These are phyloP conservation scores for Acromyrmex heyeri DNA, from an alignment of 1,140 invertebrate genomes.

Conservation along the genomic window DNA sequence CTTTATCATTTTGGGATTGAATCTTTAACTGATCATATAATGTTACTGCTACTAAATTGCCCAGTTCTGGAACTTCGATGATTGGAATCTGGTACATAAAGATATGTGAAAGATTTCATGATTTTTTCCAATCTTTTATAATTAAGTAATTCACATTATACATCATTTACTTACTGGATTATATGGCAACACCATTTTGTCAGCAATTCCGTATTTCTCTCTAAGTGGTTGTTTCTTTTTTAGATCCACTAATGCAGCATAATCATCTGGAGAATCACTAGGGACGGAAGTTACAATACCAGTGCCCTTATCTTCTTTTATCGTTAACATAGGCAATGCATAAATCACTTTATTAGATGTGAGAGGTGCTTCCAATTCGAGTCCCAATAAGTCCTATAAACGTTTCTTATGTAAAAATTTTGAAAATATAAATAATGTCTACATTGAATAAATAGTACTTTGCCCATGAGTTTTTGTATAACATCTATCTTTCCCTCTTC, in stretches of 20 bases:
- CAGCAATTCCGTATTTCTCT: conserved; percentile 96
- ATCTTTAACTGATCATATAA: conserved; percentile 97
- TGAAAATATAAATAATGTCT: conserved; percentile 17
- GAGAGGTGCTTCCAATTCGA: conserved; percentile 93
- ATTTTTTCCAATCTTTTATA: conserved; percentile 13
- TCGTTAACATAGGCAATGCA: conserved; percentile 98
- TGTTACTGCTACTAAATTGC: conserved; percentile 94
- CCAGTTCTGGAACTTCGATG: conserved; percentile 96
- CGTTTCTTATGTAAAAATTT: conserved; percentile 3
- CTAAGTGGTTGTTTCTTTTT: conserved; percentile 98
- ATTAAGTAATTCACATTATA: background rate
- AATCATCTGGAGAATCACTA: conserved; percentile 99
- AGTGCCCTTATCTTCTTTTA: conserved; percentile 99
- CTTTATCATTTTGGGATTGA: conserved; percentile 98
- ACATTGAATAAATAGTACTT: conserved; percentile 84
- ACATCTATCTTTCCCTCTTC: conserved; percentile 93
- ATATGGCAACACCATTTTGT: conserved; percentile 97
- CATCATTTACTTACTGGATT: conserved; percentile 88
- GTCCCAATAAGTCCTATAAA: conserved; percentile 91
- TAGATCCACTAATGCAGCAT: conserved; percentile 97
- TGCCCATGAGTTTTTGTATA: conserved; percentile 91
- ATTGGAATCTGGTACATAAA: conserved; percentile 93
- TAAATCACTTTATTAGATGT: conserved; percentile 95
- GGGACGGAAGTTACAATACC: conserved; percentile 99
- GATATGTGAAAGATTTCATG: conserved; percentile 72